A percentile compares a stretch with the other conserved stretches of the same genome.
Conservation (phyloP, 2,888 invertebrate genomes). For the Apotomis betuletana region DNA sequence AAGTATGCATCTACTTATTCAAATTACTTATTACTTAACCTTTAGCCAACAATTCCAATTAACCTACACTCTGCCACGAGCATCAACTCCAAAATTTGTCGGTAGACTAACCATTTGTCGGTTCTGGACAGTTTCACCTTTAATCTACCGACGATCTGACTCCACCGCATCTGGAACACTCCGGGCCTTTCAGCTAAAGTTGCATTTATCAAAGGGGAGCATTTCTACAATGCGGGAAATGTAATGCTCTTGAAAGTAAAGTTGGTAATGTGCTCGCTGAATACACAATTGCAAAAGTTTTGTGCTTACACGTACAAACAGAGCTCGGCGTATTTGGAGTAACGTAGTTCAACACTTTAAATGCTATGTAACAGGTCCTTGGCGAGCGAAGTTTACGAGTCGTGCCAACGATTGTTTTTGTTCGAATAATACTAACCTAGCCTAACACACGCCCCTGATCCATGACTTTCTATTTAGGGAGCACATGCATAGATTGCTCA, state of each 20-base stretch:
- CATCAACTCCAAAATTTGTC: background rate
- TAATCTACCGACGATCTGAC: conserved; percentile 4
- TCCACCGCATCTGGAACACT: conserved; percentile 17
- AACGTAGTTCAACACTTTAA: conserved; percentile 15
- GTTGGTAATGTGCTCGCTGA: conserved; percentile 25
- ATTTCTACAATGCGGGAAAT: conserved; percentile 26
- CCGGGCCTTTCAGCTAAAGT: conserved; percentile 21
- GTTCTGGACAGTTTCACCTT: background rate
- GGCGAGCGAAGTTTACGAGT: background rate
- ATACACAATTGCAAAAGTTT: conserved; percentile 30
- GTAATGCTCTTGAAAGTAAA: conserved; percentile 34
- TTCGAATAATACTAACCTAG: conserved; percentile 5
- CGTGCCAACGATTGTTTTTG: background rate
- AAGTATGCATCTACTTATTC: background rate
- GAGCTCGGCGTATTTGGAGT: conserved; percentile 20
- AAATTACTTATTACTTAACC: background rate
- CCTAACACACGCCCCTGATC: conserved; percentile 8
- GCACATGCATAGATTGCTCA: background rate
- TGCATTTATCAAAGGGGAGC: conserved; percentile 30
- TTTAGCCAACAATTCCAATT: conserved; percentile 5
- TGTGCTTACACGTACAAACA: conserved; percentile 13
- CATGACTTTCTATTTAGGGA: background rate
- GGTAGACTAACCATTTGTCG: background rate
- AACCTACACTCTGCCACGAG: background rate
- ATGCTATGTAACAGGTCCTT: conserved; percentile 7